These are phyloP conservation scores for Emydocephalus ijimae DNA, from an alignment of 2,113 vertebrate species.

Conservation along the genomic window DNA sequence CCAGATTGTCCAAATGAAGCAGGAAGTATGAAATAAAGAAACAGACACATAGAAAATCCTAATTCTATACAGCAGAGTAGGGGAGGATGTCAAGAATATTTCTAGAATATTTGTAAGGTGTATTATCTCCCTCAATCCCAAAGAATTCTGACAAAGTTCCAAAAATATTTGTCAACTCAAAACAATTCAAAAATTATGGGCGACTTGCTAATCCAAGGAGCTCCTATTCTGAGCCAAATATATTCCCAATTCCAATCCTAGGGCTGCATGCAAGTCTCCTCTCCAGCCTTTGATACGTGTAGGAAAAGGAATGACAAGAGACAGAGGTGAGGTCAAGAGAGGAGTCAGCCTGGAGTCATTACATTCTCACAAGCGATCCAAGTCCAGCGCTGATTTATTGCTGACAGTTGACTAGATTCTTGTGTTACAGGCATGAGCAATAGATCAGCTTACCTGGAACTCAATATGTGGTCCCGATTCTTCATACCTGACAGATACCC, in stretches of 20 bases:
- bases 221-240: background rate
- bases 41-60: background rate
- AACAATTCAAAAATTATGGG: background rate
- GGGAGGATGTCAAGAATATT: background rate
- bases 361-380: background rate
- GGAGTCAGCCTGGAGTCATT: background rate
- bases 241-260: background rate
- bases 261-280: background rate
- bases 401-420: background rate
- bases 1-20: background rate
- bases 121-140: background rate
- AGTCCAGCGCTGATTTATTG: background rate
- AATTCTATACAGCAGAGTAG: background rate
- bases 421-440: background rate
- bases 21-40: background rate
- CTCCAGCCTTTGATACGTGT: too few relatives aligned
- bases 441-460: background rate
- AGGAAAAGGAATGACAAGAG: background rate
- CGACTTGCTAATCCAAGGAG: background rate
- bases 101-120: background rate
- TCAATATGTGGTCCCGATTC: background rate
- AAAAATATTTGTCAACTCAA: background rate
- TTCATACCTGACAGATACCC: background rate
- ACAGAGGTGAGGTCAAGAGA: background rate
- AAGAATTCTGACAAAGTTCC: background rate